A percentile compares a stretch with the other conserved stretches of the same genome.
phyloP scores from a whole-genome alignment of 37 sponge, comb jelly and placozoan genomes.

The Haliclona indistincta region DNA sequence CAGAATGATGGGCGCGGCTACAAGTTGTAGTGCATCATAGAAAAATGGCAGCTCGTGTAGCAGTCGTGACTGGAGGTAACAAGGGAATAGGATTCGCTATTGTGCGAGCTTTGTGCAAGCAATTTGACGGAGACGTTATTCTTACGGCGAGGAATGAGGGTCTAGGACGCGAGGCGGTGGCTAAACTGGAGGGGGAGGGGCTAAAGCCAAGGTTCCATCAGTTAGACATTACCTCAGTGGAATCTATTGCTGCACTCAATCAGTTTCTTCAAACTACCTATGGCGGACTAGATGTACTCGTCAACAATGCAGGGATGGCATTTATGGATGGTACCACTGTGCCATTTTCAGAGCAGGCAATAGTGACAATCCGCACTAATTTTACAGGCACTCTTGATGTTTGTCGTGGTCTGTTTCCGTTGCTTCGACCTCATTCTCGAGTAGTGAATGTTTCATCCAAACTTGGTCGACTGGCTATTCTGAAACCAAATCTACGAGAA shows the following conservation, averaged over 20 bases:
- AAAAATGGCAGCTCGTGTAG: slow-evolving; percentile 60
- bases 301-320: slow-evolving; percentile 90
- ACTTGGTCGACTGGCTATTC: too few species aligned
- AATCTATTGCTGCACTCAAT: slow-evolving; percentile 56
- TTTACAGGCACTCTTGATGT: slow-evolving; percentile 84
- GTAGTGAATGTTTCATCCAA: slow-evolving; percentile 79
- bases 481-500: slow-evolving; percentile 32
- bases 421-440: slow-evolving; percentile 63
- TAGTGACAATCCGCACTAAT: slow-evolving; percentile 62
- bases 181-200: slow-evolving; percentile 63
- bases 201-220: slow-evolving; percentile 75
- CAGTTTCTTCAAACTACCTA: slow-evolving; percentile 41
- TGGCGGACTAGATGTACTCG: slow-evolving; percentile 84
- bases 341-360: slow-evolving; percentile 80
- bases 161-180: slow-evolving; percentile 65
- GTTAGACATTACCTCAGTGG: slow-evolving; percentile 73
- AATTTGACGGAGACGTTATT: slow-evolving; percentile 83
- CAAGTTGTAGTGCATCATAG: too few species aligned
- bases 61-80: slow-evolving; percentile 89
- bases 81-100: slow-evolving; percentile 92
- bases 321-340: slow-evolving; percentile 39
- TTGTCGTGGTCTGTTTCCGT: slow-evolving; percentile 59
- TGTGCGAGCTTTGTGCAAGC: slow-evolving; percentile 74
- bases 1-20: too few species aligned
- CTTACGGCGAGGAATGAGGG: slow-evolving; percentile 73